Evolutionary conservation across 2,888 invertebrate species (phyloP).

Genomic region (Entomobrya multifasciata): DNA sequence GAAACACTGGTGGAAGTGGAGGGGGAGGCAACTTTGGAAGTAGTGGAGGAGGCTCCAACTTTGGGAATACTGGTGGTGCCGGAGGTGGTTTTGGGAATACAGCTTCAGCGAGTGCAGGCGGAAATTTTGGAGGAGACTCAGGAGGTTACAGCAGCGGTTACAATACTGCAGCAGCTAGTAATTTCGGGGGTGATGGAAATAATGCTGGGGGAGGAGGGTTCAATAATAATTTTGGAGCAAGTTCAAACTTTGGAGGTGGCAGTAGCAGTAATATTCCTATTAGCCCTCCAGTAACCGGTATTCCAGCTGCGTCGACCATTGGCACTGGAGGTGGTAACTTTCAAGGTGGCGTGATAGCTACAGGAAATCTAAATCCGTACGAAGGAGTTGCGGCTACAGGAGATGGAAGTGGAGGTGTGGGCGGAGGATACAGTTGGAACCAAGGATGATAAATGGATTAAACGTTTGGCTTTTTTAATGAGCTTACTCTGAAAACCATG

Average conservation of each 20-base stretch:
- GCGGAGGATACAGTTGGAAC: slow-evolving; percentile 16
- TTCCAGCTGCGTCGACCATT: background rate
- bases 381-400: background rate
- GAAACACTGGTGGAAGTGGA: too few species aligned
- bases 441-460: slow-evolving; percentile 38
- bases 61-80: too few species aligned
- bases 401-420: background rate
- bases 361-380: slow-evolving; percentile 18
- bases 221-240: background rate
- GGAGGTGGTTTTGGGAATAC: background rate
- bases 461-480: background rate
- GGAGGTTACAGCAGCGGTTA: background rate
- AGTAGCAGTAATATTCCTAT: slow-evolving; percentile 4
- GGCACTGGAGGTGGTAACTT: background rate
- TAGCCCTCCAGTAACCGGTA: background rate
- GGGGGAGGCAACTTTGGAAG: too few species aligned
- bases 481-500: background rate
- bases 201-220: background rate
- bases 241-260: background rate
- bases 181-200: background rate
- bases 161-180: background rate
- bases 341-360: background rate
- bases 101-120: too few species aligned
- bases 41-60: too few species aligned
- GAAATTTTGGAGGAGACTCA: background rate